These are phyloP conservation scores for Enteromius trimaculatus DNA, from an alignment of 2,797 vertebrate genomes.

Conservation along the genomic window DNA sequence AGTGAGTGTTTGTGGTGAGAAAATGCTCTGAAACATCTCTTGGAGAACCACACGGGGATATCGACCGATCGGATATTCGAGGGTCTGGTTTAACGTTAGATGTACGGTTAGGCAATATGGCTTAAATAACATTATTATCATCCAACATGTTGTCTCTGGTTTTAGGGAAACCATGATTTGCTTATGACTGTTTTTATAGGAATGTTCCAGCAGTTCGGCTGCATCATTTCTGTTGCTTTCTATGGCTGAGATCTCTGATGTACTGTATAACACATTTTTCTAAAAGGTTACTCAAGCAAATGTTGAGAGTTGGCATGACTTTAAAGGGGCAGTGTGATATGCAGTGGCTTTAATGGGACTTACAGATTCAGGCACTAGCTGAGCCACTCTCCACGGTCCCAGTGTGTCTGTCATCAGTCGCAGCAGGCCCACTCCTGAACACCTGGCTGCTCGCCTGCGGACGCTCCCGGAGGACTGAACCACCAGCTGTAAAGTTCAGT, in stretches of 20 bases:
- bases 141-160: background rate
- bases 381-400: constrained; percentile 16
- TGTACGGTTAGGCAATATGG: background rate
- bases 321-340: constrained; percentile 2
- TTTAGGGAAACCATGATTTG: background rate
- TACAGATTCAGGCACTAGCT: constrained; percentile 28
- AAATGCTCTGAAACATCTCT: background rate
- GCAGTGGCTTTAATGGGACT: constrained; percentile 36
- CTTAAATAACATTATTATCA: background rate
- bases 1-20: background rate
- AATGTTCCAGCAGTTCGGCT: background rate
- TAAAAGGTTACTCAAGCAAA: background rate
- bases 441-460: constrained; percentile 44
- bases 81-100: background rate
- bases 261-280: background rate
- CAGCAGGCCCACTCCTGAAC: constrained; percentile 45
- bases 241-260: background rate
- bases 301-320: constrained; percentile 3
- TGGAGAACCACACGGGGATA: background rate
- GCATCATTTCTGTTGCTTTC: background rate
- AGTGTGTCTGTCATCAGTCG: constrained; percentile 52
- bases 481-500: constrained; percentile 34
- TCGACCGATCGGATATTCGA: background rate
- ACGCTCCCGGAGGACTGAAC: constrained; percentile 45
- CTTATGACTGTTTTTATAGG: background rate